Conservation (phyloP, 1,140 invertebrate species). For the Drosophila carrolli region DNA sequence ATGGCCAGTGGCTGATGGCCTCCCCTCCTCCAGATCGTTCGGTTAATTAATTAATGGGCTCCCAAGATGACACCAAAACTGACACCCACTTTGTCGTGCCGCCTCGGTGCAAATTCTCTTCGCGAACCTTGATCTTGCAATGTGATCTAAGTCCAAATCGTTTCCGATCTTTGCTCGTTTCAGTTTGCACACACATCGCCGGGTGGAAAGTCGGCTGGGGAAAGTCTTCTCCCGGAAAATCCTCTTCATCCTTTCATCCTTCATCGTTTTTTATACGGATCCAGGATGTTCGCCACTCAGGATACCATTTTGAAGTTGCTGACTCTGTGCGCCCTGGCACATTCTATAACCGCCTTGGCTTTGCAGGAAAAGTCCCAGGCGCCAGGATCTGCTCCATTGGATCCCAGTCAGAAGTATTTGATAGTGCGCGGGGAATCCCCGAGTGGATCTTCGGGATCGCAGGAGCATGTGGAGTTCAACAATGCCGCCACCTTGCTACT, state of each 20-base stretch:
- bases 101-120: conserved; percentile 60
- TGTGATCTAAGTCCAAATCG: conserved; percentile 43
- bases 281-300: conserved; percentile 62
- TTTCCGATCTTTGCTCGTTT: conserved; percentile 29
- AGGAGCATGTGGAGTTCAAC: conserved; percentile 68
- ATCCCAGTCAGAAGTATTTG: conserved; percentile 67
- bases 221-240: conserved; percentile 9
- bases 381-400: conserved; percentile 22
- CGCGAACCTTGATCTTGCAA: conserved; percentile 69
- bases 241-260: neutral
- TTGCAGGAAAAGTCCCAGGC: conserved; percentile 28
- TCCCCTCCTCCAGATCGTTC: conserved; percentile 22
- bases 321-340: conserved; percentile 75
- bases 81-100: conserved; percentile 58
- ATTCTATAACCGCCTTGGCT: conserved; percentile 63
- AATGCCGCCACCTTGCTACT: conserved; percentile 63
- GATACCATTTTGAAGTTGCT: conserved; percentile 69
- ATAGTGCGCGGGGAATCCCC: conserved; percentile 65
- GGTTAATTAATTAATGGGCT: conserved; percentile 76
- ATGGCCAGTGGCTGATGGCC: conserved; percentile 4
- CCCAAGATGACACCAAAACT: conserved; percentile 37
- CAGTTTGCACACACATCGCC: conserved; percentile 38
- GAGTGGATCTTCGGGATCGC: conserved; percentile 27
- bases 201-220: conserved; percentile 49
- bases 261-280: neutral